Evolutionary conservation across 2,888 invertebrate species (phyloP).

Genomic region (Copidosoma aretas): DNA sequence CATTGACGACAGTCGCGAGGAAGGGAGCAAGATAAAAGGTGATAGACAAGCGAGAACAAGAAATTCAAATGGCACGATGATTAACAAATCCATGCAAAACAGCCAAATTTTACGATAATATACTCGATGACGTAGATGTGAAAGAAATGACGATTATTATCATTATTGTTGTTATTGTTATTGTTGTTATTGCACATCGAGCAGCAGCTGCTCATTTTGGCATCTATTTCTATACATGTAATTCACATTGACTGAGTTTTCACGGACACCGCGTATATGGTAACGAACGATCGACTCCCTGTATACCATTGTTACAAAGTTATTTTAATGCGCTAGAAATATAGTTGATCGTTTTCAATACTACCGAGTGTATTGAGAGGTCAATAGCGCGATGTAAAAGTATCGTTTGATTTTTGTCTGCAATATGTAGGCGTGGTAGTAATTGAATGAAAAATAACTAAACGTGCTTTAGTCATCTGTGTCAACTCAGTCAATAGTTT

Average conservation of each 20-base stretch:
- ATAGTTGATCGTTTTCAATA: neutral
- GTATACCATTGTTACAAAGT: slow-evolving; percentile 30
- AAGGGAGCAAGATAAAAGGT: slow-evolving; percentile 24
- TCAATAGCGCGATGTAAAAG: no score
- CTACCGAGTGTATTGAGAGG: no score
- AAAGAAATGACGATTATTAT: slow-evolving; percentile 34
- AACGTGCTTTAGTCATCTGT: slow-evolving; percentile 30
- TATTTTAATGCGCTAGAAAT: slow-evolving; percentile 25
- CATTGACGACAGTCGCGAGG: slow-evolving; percentile 41
- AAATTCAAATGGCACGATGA: slow-evolving; percentile 38
- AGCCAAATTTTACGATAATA: slow-evolving; percentile 43
- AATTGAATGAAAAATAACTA: neutral
- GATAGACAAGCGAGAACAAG: slow-evolving; percentile 32
- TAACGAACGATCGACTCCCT: slow-evolving; percentile 16
- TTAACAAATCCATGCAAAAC: slow-evolving; percentile 39
- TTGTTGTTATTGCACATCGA: slow-evolving; percentile 27
- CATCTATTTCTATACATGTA: slow-evolving; percentile 59
- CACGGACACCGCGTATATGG: slow-evolving; percentile 27
- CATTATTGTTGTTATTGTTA: slow-evolving; percentile 16
- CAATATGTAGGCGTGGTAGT: slow-evolving; percentile 5
- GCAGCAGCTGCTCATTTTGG: slow-evolving; percentile 56
- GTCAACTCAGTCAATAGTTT: slow-evolving; percentile 43
- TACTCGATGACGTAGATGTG: slow-evolving; percentile 42
- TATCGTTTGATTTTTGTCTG: neutral
- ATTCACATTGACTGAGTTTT: slow-evolving; percentile 47